A percentile compares a stretch with the other conserved stretches of the same genome.
phyloP scores from a whole-genome alignment of 2,113 vertebrate genomes.

The Otolemur garnettii region DNA sequence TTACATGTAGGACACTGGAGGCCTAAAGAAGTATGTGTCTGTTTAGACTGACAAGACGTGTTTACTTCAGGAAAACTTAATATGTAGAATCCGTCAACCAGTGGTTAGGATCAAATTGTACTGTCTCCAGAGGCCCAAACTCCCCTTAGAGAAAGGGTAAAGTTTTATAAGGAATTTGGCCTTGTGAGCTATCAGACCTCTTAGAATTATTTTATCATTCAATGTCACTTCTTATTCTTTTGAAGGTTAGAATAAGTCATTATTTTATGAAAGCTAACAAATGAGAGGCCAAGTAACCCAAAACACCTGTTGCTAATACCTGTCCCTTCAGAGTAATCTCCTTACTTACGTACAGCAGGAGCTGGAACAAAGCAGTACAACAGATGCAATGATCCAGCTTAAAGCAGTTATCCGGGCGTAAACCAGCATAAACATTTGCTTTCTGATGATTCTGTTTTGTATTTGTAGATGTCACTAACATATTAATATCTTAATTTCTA shows the following conservation, averaged over 20 bases:
- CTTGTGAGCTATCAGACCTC: neutral
- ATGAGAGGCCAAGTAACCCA: neutral
- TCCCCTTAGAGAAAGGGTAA: neutral
- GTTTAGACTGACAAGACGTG: neutral
- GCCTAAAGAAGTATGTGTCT: neutral
- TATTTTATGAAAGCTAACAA: slow-evolving; percentile 53
- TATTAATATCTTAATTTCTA: slow-evolving; percentile 44
- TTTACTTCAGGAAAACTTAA: neutral
- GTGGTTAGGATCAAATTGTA: neutral
- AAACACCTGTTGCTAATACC: neutral
- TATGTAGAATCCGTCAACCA: too few species aligned
- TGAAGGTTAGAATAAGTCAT: neutral
- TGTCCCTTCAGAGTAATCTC: neutral
- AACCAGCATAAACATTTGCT: neutral
- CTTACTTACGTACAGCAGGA: neutral
- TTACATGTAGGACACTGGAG: neutral
- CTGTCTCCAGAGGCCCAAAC: neutral
- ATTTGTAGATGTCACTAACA: slow-evolving; percentile 1
- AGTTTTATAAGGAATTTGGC: neutral
- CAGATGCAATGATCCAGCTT: neutral
- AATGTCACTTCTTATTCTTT: neutral
- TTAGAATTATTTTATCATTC: neutral
- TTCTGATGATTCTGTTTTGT: neutral
- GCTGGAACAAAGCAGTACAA: neutral
- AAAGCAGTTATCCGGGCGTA: neutral